These are phyloP conservation scores for Xanthorhoe spadicearia DNA, from an alignment of 2,888 invertebrate species.

Conservation along the genomic window DNA sequence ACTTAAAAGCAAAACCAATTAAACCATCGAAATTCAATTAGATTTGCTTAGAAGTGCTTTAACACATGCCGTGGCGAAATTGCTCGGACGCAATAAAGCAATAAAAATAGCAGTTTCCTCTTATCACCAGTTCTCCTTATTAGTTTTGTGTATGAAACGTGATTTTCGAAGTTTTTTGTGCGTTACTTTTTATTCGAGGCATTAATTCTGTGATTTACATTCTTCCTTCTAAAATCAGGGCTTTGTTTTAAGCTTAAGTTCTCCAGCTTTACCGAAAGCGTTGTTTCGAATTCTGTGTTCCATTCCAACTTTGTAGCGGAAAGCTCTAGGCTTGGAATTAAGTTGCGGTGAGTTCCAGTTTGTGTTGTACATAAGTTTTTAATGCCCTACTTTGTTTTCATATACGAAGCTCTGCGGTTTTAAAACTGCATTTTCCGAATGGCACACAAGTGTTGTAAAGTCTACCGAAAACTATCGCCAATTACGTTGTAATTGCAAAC, in stretches of 20 bases:
- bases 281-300: constrained; percentile 7
- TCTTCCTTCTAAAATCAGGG: neutral
- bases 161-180: constrained; percentile 25
- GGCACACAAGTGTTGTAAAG: neutral
- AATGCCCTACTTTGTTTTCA: constrained; percentile 18
- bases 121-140: constrained; percentile 43
- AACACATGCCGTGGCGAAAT: constrained; percentile 36
- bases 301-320: constrained; percentile 19
- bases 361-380: constrained; percentile 12
- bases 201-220: neutral
- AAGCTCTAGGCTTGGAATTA: constrained; percentile 9
- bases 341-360: constrained; percentile 26
- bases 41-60: constrained; percentile 35
- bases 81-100: constrained; percentile 37
- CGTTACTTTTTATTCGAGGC: constrained; percentile 8
- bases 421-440: neutral
- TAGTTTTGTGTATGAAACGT: constrained; percentile 39
- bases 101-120: constrained; percentile 38
- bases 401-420: constrained; percentile 3
- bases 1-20: constrained; percentile 16
- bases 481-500: constrained; percentile 12
- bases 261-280: constrained; percentile 6
- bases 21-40: constrained; percentile 37
- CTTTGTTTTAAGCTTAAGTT: neutral
- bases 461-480: neutral